phyloP scores from a whole-genome alignment of 1,140 invertebrate species.

The Microplitis mediator region DNA sequence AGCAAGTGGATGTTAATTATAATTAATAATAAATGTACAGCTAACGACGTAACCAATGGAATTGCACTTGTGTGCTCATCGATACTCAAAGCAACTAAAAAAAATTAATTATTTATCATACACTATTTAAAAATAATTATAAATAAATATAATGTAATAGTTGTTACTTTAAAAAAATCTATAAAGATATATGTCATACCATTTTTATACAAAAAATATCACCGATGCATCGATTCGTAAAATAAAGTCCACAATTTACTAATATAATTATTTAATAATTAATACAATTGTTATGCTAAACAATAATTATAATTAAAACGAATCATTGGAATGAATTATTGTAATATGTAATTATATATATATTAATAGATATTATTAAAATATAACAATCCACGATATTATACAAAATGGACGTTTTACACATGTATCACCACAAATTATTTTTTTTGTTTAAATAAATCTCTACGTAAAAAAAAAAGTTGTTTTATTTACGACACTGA shows the following conservation, averaged over 20 bases:
- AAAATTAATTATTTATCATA: not conserved
- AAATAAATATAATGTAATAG: no score
- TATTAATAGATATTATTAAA: not conserved
- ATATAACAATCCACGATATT: constrained; percentile 4
- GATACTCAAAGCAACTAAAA: not conserved
- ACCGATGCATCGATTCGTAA: no score
- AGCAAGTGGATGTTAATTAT: not conserved
- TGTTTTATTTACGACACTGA: not conserved
- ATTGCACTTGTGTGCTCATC: constrained; percentile 16
- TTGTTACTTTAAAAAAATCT: no score
- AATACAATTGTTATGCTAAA: no score
- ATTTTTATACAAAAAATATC: no score
- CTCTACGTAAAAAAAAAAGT: no score
- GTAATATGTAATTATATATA: not conserved
- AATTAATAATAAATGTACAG: not conserved
- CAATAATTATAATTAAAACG: no score
- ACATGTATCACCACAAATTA: not conserved
- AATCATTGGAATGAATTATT: not conserved
- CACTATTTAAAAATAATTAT: no score
- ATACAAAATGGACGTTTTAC: constrained; percentile 30
- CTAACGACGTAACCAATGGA: constrained; percentile 10
- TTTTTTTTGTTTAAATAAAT: no score
- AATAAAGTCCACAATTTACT: no score
- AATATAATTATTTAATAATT: no score
- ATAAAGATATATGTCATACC: no score